phyloP scores from a whole-genome alignment of 1,140 invertebrate species.

The Tetramorium alpestre region DNA sequence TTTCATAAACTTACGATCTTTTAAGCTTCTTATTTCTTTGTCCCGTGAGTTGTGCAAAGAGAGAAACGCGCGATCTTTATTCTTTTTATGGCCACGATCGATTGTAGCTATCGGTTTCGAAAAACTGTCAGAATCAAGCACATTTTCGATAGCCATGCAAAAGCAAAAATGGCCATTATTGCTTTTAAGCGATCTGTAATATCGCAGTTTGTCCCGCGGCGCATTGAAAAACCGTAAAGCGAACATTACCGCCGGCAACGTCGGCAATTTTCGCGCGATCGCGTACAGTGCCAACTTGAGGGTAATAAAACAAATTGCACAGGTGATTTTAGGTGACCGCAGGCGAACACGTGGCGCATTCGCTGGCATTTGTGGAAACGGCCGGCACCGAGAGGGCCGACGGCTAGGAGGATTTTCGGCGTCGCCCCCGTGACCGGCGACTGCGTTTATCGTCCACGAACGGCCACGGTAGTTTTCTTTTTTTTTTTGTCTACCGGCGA shows the following conservation, averaged over 20 bases:
- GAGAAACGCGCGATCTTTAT: not conserved
- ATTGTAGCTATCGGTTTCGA: not conserved
- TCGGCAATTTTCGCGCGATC: slow-evolving; percentile 63
- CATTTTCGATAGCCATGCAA: slow-evolving; percentile 23
- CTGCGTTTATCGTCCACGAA: slow-evolving; percentile 66
- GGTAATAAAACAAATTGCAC: slow-evolving; percentile 58
- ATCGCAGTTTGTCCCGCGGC: slow-evolving; percentile 16
- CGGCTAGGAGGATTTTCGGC: slow-evolving; percentile 43
- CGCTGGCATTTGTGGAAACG: slow-evolving; percentile 47
- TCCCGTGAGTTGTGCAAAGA: not conserved
- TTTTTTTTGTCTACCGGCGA: slow-evolving; percentile 7
- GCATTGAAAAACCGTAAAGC: slow-evolving; percentile 60
- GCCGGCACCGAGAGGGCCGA: not conserved
- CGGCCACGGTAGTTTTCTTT: slow-evolving; percentile 54
- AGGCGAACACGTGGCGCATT: slow-evolving; percentile 19
- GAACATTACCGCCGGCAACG: slow-evolving; percentile 56
- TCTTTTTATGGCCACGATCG: not conserved
- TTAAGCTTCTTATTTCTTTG: not conserved
- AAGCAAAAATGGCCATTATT: not conserved
- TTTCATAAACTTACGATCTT: not conserved
- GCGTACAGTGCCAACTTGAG: slow-evolving; percentile 48
- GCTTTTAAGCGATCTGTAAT: slow-evolving; percentile 21
- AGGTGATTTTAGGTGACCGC: slow-evolving; percentile 53
- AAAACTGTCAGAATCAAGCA: slow-evolving; percentile 6
- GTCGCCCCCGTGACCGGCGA: slow-evolving; percentile 14